Evolutionary conservation across 2,113 vertebrate genomes (phyloP), one percentile per base, ranked within the genome.

Genomic region (Corydoras maculifer): DNA sequence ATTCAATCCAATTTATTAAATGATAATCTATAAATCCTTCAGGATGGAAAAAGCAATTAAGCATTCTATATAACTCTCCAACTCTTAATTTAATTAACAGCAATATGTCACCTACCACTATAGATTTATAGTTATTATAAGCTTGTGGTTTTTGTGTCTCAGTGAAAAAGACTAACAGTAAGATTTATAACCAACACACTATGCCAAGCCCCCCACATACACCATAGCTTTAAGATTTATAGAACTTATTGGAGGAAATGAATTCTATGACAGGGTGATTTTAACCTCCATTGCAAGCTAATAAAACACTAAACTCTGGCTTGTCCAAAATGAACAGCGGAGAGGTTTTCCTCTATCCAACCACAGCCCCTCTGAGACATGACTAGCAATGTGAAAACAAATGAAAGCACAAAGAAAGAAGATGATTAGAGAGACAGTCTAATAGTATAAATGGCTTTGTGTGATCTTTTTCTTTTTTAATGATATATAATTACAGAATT

Each of bases 201-300:
- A 7, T 8, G 49, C 49, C 8, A 66, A 55, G 9, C 18, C 25
- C 6, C 25, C 9, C 7, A 14, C 66, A 62, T 43, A n/a, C 18
- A 32, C 10, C 12, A 15, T 2, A 32, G 6, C 43, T 70, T n/a
- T 53, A 58, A 62, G 67, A 74, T 63, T 70, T 67, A 74, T 74
- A 62, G 35, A 14, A 12, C 29, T 43, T 14, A 30, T 63, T 58
- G 4, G 15, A 14, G 54, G 57, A 75, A 61, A 66, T 30, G 9
- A 59, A 65, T 58, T 32, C 29, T 43, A 6, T 25, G 58, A 9
- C 29, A 53, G 69, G 51, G 25, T 57, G 53, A 65, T 58, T 65
- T 72, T 35, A 48, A 13, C 32, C 51, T 3, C 49, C 10, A n/a
- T 43, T 48, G 49, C 15, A 66, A 18, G 13, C 32, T 61, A 53